Percentiles rank a stretch among this genome's conserved stretches.
Evolutionary conservation across 1,140 invertebrate species (phyloP).

Genomic region (Achatina immaculata): DNA sequence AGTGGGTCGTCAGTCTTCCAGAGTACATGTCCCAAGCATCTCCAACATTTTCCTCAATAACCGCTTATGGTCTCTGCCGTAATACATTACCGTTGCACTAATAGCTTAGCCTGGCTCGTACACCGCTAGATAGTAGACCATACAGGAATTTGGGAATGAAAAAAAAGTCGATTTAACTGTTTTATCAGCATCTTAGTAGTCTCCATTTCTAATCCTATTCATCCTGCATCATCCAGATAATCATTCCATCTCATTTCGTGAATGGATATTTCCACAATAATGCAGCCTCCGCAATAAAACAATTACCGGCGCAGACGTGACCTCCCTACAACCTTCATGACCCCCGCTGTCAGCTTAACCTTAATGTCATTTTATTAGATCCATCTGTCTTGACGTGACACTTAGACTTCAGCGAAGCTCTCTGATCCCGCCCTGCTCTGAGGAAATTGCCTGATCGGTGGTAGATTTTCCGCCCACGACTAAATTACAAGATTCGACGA

Average conservation of each 20-base stretch:
- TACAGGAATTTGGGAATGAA: too few species aligned
- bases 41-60: too few species aligned
- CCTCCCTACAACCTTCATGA: not conserved
- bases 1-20: too few species aligned
- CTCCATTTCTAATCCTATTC: too few species aligned
- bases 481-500: not conserved
- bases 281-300: not conserved
- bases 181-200: too few species aligned
- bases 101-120: too few species aligned
- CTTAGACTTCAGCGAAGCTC: not conserved
- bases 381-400: not conserved
- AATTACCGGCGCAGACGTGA: not conserved
- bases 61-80: too few species aligned
- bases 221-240: not conserved
- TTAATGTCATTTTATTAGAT: not conserved
- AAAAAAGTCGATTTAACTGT: too few species aligned
- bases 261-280: not conserved
- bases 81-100: too few species aligned
- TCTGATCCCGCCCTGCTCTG: not conserved
- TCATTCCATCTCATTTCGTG: not conserved
- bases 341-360: not conserved
- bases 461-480: not conserved
- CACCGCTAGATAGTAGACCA: too few species aligned
- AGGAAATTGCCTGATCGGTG: not conserved
- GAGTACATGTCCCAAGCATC: too few species aligned